A percentile compares a stretch with the other conserved stretches of the same genome.
These are phyloP conservation scores for Synanthedon vespiformis DNA, from an alignment of 2,888 invertebrate species.

Conservation along the genomic window DNA sequence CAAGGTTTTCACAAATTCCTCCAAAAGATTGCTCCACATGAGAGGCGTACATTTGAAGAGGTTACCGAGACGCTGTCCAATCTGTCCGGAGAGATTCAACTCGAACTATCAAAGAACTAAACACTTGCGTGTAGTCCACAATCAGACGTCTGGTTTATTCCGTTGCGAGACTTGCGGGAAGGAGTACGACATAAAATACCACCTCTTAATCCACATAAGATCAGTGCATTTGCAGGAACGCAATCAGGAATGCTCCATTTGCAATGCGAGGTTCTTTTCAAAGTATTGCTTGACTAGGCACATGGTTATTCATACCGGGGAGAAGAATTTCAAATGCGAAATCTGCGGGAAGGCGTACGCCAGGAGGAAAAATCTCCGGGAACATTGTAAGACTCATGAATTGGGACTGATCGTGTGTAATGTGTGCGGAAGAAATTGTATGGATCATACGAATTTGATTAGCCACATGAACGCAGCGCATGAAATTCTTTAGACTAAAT, in stretches of 20 bases:
- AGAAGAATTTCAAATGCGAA: conserved; percentile 57
- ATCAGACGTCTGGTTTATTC: conserved; percentile 28
- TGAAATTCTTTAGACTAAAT: conserved; percentile 8
- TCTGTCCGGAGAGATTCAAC: conserved; percentile 46
- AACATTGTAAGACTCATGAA: conserved; percentile 36
- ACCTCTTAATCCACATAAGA: conserved; percentile 38
- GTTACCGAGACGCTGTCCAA: conserved; percentile 35
- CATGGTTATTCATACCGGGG: conserved; percentile 61
- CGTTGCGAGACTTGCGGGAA: conserved; percentile 43
- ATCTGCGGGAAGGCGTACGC: conserved; percentile 58
- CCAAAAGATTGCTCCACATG: conserved; percentile 36
- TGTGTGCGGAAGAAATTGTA: conserved; percentile 25
- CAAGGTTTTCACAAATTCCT: conserved; percentile 40
- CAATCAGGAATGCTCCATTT: conserved; percentile 41
- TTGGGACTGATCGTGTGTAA: conserved; percentile 16
- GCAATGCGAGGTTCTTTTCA: conserved; percentile 43
- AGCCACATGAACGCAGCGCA: conserved; percentile 21
- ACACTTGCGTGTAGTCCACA: conserved; percentile 43
- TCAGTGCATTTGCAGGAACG: conserved; percentile 49
- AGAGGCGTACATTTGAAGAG: conserved; percentile 44
- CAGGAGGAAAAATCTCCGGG: conserved; percentile 32
- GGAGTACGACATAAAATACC: conserved; percentile 45
- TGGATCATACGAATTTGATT: conserved; percentile 20
- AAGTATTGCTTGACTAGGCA: conserved; percentile 54
- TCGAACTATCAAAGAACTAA: conserved; percentile 47